Evolutionary conservation across 2,888 invertebrate genomes (phyloP), one percentile per base, ranked within the genome.

Genomic region (Odontocerum albicorne): DNA sequence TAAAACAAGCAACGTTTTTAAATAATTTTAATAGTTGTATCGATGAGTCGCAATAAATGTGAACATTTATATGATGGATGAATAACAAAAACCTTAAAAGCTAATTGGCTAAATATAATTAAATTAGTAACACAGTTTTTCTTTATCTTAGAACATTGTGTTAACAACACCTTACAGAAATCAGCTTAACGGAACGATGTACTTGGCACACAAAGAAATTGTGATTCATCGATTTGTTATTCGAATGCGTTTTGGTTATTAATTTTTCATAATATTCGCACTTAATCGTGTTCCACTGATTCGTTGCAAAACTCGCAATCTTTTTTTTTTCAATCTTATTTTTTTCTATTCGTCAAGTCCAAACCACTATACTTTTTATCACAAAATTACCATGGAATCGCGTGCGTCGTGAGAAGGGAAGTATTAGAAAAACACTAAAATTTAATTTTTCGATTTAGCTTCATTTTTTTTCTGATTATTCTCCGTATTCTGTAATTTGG

Each of bases 401-500:
- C 8, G 15, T 33, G 27, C 7, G 35, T 35, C 35, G 35, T 8
- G 7, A 16, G 10, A 21, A 6, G 20, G 4, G 22, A 22, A 1
- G 4, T 4, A 8, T 40, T 7, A 19, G 16, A 15, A 12, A 10
- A 4, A 19, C 43, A 7, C 10, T 27, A 10, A 12, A 8, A 39
- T 12, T 36, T 53, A 64, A 43, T 66, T 64, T 62, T 68, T 70
- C 52, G 66, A 63, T 63, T 76, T 76, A 31, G 67, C 65, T 33
- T 66, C 67, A 16, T 70, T 16, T 42, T 61, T 61, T 55, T 89
- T 88, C 72, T 87, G 88, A 71, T 92, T 92, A 64, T 83, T 84
- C 72, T 92, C 89, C 22, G 91, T 86, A 71, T 94, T 94, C 71
- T 85, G 83, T 62, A 93, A 71, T 74, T 94, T 94, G 54, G 88